Evolutionary conservation across 2,113 vertebrate species (phyloP), one percentile per base, ranked within the genome.

Genomic region (Spermophilus dauricus): DNA sequence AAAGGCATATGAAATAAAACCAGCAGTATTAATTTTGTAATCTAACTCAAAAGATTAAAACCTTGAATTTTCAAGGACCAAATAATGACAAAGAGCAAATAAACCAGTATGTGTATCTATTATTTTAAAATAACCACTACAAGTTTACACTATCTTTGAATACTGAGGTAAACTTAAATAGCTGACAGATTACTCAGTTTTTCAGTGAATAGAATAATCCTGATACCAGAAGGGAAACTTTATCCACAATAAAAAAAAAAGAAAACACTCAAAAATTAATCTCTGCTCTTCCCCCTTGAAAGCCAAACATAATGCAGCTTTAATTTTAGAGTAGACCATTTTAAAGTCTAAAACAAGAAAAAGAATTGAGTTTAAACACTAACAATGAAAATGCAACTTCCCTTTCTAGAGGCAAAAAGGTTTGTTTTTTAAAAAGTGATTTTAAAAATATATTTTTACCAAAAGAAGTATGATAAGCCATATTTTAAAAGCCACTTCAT

Each of bases 261-360:
- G 37, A 53, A 80, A 45, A 16, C 89, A 61, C 63, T 82, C 37
- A 73, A 95, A 51, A 77, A 42, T 65, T 32, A 69, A 63, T 75
- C n/a, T 97, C 56, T 95, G 88, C 32, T 85, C 53, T 84, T 89
- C 69, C 85, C 30, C 94, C 56, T 76, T 87, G 77, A 82, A 97
- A 93, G 92, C 73, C 97, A 98, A 98, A 99, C 97, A 98, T 98
- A 99, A 99, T 98, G 99, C 99, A 99, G 99, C 99, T 98, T 99
- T 99, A 98, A 98, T 98, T 97, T 97, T 98, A 98, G 97, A 98
- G 98, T 98, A 98, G 77, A 98, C 95, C 98, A 98, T 97, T 98
- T 86, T 85, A 98, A 98, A 96, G 98, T 96, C 98, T 96, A 96
- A 98, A 98, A 98, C 89, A 96, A 98, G 95, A 98, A 98, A 98